Conservation (phyloP, 2,113 vertebrate species). For the Istiophorus platypterus region DNA sequence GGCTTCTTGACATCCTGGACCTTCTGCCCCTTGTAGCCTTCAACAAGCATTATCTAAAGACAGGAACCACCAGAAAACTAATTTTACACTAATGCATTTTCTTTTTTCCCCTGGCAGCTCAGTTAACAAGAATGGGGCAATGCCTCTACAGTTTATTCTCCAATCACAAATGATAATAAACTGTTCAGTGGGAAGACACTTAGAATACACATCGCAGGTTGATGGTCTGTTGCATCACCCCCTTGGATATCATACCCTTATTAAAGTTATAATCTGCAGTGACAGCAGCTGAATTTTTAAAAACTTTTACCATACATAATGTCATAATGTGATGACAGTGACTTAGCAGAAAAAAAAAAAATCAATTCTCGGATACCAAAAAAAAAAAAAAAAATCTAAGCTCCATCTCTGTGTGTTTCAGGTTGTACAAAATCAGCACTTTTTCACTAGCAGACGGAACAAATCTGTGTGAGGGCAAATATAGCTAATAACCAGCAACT, state of each 20-base stretch:
- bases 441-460: not conserved
- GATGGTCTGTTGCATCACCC: not conserved
- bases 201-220: not conserved
- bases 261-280: not conserved
- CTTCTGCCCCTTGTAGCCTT: constrained; percentile 93
- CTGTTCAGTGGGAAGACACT: not conserved
- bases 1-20: constrained; percentile 96
- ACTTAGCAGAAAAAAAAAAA: not conserved
- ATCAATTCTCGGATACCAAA: too few species aligned
- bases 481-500: constrained; percentile 6
- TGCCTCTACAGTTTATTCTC: not conserved
- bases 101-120: not conserved
- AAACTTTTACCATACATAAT: not conserved
- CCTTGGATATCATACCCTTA: not conserved
- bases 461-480: constrained; percentile 18
- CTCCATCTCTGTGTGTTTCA: not conserved
- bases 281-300: not conserved
- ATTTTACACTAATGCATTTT: not conserved
- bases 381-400: not conserved
- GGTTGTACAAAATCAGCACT: not conserved
- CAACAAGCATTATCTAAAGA: constrained; percentile 92
- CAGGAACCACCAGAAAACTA: not conserved
- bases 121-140: not conserved
- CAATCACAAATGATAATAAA: not conserved
- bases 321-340: not conserved